These are phyloP conservation scores for Phataginus tetradactyla DNA, from an alignment of 2,797 vertebrate genomes.

Conservation along the genomic window DNA sequence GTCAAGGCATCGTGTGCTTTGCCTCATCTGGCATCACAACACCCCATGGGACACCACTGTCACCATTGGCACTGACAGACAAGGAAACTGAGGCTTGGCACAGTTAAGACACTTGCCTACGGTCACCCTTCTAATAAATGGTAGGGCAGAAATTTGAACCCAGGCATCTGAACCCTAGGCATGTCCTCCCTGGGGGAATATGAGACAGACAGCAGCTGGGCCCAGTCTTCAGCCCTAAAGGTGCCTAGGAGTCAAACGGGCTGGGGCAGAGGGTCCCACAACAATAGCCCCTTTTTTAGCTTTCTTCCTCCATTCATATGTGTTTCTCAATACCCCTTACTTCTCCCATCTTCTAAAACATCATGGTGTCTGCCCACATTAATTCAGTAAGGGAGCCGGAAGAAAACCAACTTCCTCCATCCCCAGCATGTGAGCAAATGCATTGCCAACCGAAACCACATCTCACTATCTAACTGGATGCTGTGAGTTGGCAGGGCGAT, in stretches of 20 bases:
- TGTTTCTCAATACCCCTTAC: neutral
- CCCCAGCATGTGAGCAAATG: neutral
- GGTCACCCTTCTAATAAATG: neutral
- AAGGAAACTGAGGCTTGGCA: neutral
- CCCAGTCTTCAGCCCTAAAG: neutral
- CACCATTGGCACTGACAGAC: fast-evolving
- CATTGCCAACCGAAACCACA: neutral
- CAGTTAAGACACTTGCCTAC: neutral
- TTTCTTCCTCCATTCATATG: neutral
- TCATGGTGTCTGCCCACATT: neutral
- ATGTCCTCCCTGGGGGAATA: neutral
- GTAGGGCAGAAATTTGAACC: neutral
- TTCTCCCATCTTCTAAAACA: neutral
- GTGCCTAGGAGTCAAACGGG: fast-evolving
- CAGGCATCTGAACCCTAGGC: neutral
- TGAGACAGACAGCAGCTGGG: neutral
- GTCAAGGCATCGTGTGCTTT: neutral
- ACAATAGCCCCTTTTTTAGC: fast-evolving
- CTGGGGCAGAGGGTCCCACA: neutral
- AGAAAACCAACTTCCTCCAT: neutral
- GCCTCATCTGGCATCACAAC: neutral
- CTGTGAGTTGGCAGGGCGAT: neutral
- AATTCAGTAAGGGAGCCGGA: neutral
- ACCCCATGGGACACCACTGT: fast-evolving
- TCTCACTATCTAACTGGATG: neutral